phyloP scores from a whole-genome alignment of 1,140 invertebrate genomes.

The Copidosoma floridanum region DNA sequence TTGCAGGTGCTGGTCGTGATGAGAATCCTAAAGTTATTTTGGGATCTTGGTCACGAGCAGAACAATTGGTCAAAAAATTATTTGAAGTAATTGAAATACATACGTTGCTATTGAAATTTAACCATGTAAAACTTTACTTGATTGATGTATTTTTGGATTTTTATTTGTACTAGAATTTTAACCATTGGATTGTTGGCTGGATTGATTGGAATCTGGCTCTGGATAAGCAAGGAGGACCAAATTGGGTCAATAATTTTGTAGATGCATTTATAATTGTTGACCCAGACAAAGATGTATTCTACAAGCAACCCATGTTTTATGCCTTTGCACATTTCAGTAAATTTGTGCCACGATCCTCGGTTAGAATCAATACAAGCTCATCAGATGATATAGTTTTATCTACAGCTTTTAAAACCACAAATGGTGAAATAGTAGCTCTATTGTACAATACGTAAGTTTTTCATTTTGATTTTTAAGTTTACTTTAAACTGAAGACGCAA shows the following conservation, averaged over 20 bases:
- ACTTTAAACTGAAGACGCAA: not conserved
- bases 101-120: too few relatives aligned
- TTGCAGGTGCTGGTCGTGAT: too few relatives aligned
- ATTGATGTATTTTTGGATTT: too few relatives aligned
- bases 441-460: slow-evolving; percentile 65
- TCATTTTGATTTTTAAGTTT: too few relatives aligned
- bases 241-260: slow-evolving; percentile 76
- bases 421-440: slow-evolving; percentile 60
- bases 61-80: slow-evolving; percentile 72
- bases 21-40: slow-evolving; percentile 64
- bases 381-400: slow-evolving; percentile 35
- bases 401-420: slow-evolving; percentile 60
- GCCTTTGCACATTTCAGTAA: slow-evolving; percentile 84
- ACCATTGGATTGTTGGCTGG: slow-evolving; percentile 74
- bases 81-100: too few relatives aligned
- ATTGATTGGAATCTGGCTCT: slow-evolving; percentile 89
- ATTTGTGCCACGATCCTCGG: slow-evolving; percentile 68
- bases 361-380: slow-evolving; percentile 44
- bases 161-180: slow-evolving; percentile 37
- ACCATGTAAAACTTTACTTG: too few relatives aligned
- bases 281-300: slow-evolving; percentile 45
- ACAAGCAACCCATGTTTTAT: slow-evolving; percentile 63
- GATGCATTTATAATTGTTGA: slow-evolving; percentile 80
- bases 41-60: slow-evolving; percentile 74
- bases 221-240: slow-evolving; percentile 75